Percentiles rank a stretch among this genome's conserved stretches.
These are phyloP conservation scores for Chondrilla cf. caribensis DNA, from an alignment of 37 sponge, comb jelly and placozoan genomes.

Conservation along the genomic window DNA sequence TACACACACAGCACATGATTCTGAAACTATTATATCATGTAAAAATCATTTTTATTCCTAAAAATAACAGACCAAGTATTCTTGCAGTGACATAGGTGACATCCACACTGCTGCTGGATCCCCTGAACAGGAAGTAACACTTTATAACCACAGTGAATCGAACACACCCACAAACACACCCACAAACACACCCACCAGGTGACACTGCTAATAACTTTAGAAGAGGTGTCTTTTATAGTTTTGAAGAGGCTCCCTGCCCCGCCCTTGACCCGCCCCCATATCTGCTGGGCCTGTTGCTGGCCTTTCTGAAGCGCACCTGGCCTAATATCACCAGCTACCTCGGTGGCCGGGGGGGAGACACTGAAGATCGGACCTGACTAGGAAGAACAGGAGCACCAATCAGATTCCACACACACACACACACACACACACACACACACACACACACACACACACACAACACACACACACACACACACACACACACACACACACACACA, in stretches of 20 bases:
- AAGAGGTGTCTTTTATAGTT: conserved; percentile 82
- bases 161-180: not conserved
- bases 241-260: conserved; percentile 78
- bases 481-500: conserved; percentile 26
- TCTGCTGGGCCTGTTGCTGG: conserved; percentile 54
- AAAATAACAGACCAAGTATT: conserved; percentile 69
- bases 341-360: not conserved
- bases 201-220: conserved; percentile 54
- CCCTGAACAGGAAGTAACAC: not conserved
- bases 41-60: not conserved
- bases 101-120: not conserved
- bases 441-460: conserved; percentile 22
- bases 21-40: too few species aligned
- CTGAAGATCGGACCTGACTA: too few species aligned
- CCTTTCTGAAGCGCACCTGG: not conserved
- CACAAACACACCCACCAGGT: conserved; percentile 27
- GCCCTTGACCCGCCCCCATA: conserved; percentile 80
- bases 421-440: conserved; percentile 10
- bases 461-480: conserved; percentile 27
- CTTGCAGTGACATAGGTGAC: conserved; percentile 74
- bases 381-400: too few species aligned
- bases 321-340: not conserved
- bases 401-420: conserved; percentile 26
- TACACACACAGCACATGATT: too few species aligned
- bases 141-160: not conserved